Percentiles rank a stretch among this genome's conserved stretches.
Evolutionary conservation across 2,113 vertebrate genomes (phyloP).

Genomic region (Phalacrocorax aristotelis): DNA sequence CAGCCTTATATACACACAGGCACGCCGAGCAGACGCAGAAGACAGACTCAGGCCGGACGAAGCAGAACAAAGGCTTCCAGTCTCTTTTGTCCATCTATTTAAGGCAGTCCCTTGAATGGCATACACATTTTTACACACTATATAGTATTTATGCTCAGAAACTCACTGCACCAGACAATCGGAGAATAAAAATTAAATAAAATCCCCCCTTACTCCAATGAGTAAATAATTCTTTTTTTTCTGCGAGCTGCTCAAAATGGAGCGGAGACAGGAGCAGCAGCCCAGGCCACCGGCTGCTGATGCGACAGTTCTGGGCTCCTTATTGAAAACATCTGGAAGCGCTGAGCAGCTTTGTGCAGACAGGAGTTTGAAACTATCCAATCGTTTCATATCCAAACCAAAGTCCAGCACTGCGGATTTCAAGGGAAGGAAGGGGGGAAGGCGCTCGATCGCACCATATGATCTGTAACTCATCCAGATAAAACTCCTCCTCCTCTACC

Average conservation of each 20-base stretch:
- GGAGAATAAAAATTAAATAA: background rate
- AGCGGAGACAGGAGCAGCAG: background rate
- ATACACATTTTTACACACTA: background rate
- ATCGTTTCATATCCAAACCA: slow-evolving; percentile 70
- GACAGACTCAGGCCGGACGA: fast-evolving
- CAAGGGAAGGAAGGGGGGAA: background rate
- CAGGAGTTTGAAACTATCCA: slow-evolving; percentile 73
- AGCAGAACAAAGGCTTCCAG: background rate
- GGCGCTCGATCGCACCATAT: slow-evolving; percentile 8
- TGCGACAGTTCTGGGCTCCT: slow-evolving; percentile 71
- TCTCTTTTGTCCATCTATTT: background rate
- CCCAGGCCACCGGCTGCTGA: slow-evolving; percentile 55
- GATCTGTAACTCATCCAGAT: slow-evolving; percentile 39
- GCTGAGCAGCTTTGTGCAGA: slow-evolving; percentile 45
- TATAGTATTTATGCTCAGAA: background rate
- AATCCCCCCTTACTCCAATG: background rate
- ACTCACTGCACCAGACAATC: background rate
- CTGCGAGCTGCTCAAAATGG: background rate
- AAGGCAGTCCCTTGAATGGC: background rate
- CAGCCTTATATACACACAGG: background rate
- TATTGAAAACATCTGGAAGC: slow-evolving; percentile 79
- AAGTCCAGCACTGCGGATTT: slow-evolving; percentile 31
- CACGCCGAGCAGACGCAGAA: background rate
- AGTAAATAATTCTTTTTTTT: background rate
- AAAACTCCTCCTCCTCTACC: slow-evolving; percentile 20